Conservation (phyloP, 1,140 invertebrate genomes). For the Adelges cooleyi region DNA sequence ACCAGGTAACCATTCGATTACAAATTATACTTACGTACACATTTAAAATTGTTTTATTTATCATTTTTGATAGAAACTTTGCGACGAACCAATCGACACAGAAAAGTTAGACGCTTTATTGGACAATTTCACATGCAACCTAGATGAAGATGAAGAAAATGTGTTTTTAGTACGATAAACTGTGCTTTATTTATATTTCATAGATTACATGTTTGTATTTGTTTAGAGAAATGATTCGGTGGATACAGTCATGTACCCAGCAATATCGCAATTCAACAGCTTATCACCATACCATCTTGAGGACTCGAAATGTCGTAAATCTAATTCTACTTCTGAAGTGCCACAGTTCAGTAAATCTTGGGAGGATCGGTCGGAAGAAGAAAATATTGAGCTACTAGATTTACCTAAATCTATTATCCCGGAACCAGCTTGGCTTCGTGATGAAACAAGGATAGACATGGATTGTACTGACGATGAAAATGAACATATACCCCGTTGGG, state of each 20-base stretch:
- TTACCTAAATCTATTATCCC: constrained; percentile 41
- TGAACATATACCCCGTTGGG: constrained; percentile 1
- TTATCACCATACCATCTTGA: neutral
- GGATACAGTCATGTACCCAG: constrained; percentile 43
- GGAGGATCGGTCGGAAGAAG: constrained; percentile 48
- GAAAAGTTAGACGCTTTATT: constrained; percentile 1
- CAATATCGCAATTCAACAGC: constrained; percentile 28
- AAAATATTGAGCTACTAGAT: constrained; percentile 45
- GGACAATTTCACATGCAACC: neutral
- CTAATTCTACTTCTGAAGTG: neutral
- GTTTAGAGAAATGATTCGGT: constrained; percentile 47
- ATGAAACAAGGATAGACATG: constrained; percentile 42
- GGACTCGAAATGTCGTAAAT: neutral
- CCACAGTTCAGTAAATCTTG: constrained; percentile 40
- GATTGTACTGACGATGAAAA: constrained; percentile 32
- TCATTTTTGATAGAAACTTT: constrained; percentile 1
- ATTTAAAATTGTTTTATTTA: neutral
- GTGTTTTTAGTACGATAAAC: neutral
- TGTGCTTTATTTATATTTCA: neutral
- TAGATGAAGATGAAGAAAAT: neutral
- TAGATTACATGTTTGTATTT: neutral
- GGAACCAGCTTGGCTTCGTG: constrained; percentile 38
- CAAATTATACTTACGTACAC: too few species aligned
- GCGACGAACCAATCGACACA: neutral
- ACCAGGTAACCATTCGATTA: neutral